Evolutionary conservation across 2,113 vertebrate genomes (phyloP), one percentile per base, ranked within the genome.

Genomic region (Tragulus kanchil): DNA sequence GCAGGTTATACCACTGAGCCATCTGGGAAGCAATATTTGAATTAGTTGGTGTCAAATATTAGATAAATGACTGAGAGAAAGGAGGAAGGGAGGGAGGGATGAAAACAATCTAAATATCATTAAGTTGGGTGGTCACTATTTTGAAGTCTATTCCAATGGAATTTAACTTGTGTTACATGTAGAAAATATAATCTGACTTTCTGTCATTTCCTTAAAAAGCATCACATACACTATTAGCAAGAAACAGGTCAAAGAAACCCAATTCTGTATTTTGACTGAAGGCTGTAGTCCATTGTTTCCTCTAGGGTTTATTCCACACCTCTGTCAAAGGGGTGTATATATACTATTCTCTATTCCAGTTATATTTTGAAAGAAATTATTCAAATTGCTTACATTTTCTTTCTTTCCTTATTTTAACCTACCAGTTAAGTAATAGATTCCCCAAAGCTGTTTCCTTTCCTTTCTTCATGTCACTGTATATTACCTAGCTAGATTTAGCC

Each of bases 361-460:
- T 95, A 10, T 45, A 45, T 69, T 88, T 94, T 73, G 25, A 78
- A 84, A 58, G 26, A 93, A 85, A 75, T 61, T 69, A 94, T 91
- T 91, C 50, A 78, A 96, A 89, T 91, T 93, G 10, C 10, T 88
- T 91, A 19, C 1, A 81, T 45, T 75, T 73, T 42, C 19, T 89
- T 56, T 77, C 19, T 36, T 56, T 6, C 21, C 26, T 95, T 75
- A 65, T 81, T 93, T 94, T 86, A 89, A 50, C 5, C n/a, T 82
- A 75, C 26, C 9, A 94, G 45, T 48, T 65, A 81, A 94, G 2
- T 54, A 71, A 45, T n/a, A 94, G 4, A 23, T 26, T 61, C 6
- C 21, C 17, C 28, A 75, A 89, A 92, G 14, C 2, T 62, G 2
- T 90, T 79, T 58, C 4, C 31, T 87, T 95, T 78, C 19, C 11